phyloP scores from a whole-genome alignment of 2,888 invertebrate species.

The Ichneumoninae sp. region DNA sequence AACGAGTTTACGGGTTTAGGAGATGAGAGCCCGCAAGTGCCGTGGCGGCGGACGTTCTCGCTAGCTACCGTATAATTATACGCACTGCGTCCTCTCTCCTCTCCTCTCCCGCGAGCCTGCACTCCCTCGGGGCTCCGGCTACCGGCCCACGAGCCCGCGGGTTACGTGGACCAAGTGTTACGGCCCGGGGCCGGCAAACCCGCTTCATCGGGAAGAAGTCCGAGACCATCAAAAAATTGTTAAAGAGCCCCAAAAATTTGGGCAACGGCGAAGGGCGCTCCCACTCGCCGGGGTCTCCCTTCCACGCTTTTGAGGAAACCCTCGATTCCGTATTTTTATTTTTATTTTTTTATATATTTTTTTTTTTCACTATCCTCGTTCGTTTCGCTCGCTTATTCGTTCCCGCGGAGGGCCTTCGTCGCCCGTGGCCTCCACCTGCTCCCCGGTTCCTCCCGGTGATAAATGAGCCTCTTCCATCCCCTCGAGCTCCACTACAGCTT shows the following conservation, averaged over 20 bases:
- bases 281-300: constrained; percentile 30
- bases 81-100: constrained; percentile 71
- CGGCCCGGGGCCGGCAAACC: constrained; percentile 75
- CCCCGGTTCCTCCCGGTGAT: constrained; percentile 75
- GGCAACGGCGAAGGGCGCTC: constrained; percentile 38
- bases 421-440: constrained; percentile 76
- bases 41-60: constrained; percentile 66
- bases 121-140: constrained; percentile 10
- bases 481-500: constrained; percentile 13
- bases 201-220: constrained; percentile 47
- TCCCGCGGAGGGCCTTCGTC: constrained; percentile 20
- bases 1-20: constrained; percentile 82
- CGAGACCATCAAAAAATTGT: constrained; percentile 54
- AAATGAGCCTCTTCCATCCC: constrained; percentile 79
- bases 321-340: constrained; percentile 10
- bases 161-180: constrained; percentile 72
- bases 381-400: constrained; percentile 21
- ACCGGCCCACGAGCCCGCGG: constrained; percentile 67
- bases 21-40: constrained; percentile 74
- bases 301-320: constrained; percentile 52
- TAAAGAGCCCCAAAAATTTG: constrained; percentile 46
- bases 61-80: constrained; percentile 84
- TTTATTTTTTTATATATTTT: background rate
- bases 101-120: constrained; percentile 44
- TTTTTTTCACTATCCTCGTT: constrained; percentile 64